These are phyloP conservation scores for Sarcophilus harrisii DNA, from an alignment of 2,797 vertebrate species.

Conservation along the genomic window DNA sequence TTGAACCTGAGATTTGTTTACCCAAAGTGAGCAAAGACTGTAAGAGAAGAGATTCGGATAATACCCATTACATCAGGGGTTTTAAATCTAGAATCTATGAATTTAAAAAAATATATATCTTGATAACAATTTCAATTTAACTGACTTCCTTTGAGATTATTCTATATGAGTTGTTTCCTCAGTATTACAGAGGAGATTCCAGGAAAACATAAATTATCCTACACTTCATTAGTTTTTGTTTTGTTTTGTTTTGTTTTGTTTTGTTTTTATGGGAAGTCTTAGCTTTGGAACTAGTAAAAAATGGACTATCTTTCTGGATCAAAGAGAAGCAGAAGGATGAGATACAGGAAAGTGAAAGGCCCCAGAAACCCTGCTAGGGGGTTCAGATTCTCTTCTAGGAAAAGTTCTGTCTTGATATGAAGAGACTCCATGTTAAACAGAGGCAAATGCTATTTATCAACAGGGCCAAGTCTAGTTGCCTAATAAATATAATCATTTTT, in stretches of 20 bases:
- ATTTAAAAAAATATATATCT: neutral
- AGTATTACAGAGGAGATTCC: neutral
- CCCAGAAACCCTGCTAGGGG: slow-evolving; percentile 38
- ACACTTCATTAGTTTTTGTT: neutral
- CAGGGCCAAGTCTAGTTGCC: slow-evolving; percentile 15
- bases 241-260: too few relatives aligned
- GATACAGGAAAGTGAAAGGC: neutral
- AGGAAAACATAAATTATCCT: neutral
- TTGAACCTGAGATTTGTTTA: neutral
- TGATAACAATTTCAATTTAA: neutral
- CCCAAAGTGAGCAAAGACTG: neutral
- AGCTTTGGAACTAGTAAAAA: slow-evolving; percentile 3
- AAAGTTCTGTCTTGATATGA: slow-evolving; percentile 13
- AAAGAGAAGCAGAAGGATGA: neutral
- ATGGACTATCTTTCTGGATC: neutral
- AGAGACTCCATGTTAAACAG: slow-evolving; percentile 11
- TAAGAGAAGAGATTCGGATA: neutral
- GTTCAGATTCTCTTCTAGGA: slow-evolving; percentile 41
- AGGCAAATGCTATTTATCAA: slow-evolving; percentile 39
- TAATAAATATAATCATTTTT: slow-evolving; percentile 54
- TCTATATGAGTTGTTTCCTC: neutral
- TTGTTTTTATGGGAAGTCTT: neutral
- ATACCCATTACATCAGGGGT: neutral
- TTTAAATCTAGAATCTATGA: neutral
- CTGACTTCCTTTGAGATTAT: neutral